Evolutionary conservation across 2,113 vertebrate species (phyloP), one percentile per base, ranked within the genome.

Genomic region (Potamarius usumacintae): DNA sequence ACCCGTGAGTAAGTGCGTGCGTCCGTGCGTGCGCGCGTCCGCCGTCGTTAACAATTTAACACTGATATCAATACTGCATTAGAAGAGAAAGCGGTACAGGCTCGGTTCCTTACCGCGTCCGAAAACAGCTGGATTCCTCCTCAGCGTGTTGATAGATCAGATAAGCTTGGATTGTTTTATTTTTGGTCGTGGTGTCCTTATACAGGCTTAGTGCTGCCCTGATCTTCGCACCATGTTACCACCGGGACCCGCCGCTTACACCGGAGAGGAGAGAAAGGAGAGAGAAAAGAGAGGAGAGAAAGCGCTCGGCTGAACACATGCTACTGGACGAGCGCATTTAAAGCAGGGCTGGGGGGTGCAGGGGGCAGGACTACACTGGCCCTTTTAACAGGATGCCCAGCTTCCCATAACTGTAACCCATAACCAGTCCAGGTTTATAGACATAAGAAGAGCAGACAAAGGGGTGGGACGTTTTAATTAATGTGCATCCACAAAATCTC

Each of bases 341-440:
- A 95, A 92, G 88, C 83, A 25, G 90, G 93, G 90, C 92, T 90
- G 71, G 58, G 74, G 18, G 57, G 18, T 8, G 50, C 25, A 80
- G 63, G 69, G 34, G 87, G 86, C 85, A 88, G 92, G 93, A 93
- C 94, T 95, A 95, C 94, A 94, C 92, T 90, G 92, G 86, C 91
- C 89, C 91, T 89, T 95, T 94, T 93, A 93, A 94, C 94, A 93
- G 93, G 92, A 94, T 90, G 92, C 91, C 85, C 91, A 87, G 89
- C 63, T 71, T 91, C 90, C 90, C 55, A 82, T 58, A 25, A 62
- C 20, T 82, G 18, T 62, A 25, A 62, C 18, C 60, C 25, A 42
- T 4, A 42, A 22, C 30, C 57, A 62, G n/a, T 58, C 79, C 30
- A 22, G 57, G 30, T 42, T 82, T 82, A 14, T 3, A 81, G 78